Conservation (phyloP, 2,888 invertebrate genomes). For the Drosophila quinaria region DNA sequence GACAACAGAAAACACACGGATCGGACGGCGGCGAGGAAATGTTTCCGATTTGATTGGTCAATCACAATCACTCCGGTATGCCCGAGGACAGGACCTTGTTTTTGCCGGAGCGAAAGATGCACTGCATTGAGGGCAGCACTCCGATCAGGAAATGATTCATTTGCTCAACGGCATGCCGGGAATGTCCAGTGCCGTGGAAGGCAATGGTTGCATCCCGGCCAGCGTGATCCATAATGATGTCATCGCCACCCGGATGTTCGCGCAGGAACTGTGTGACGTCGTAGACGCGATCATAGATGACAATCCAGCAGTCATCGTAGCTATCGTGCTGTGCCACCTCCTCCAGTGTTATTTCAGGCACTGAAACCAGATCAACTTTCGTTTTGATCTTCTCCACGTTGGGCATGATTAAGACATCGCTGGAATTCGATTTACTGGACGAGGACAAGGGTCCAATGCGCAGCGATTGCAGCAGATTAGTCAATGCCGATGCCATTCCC, state of each 20-base stretch:
- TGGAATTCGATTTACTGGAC: constrained; percentile 27
- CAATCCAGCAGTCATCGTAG: constrained; percentile 92
- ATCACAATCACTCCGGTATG: constrained; percentile 80
- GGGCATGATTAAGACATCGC: constrained; percentile 50
- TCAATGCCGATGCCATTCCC: constrained; percentile 77
- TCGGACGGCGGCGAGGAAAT: constrained; percentile 87
- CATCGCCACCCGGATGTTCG: constrained; percentile 94
- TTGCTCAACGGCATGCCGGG: constrained; percentile 88
- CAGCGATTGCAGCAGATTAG: constrained; percentile 76
- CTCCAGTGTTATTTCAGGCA: constrained; percentile 88
- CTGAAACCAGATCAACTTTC: constrained; percentile 33
- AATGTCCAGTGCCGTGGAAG: constrained; percentile 93
- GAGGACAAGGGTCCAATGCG: constrained; percentile 63
- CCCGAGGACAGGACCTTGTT: constrained; percentile 78
- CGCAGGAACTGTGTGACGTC: constrained; percentile 92
- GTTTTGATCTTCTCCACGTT: constrained; percentile 38
- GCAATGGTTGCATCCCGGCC: constrained; percentile 94
- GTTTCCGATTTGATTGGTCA: constrained; percentile 83
- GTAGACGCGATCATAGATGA: constrained; percentile 95
- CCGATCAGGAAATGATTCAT: constrained; percentile 92
- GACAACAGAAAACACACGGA: constrained; percentile 3
- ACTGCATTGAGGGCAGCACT: constrained; percentile 90
- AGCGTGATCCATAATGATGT: constrained; percentile 93
- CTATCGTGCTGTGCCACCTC: constrained; percentile 92
- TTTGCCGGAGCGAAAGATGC: constrained; percentile 88